Evolutionary conservation across 2,888 invertebrate species (phyloP), one percentile per base, ranked within the genome.

Genomic region (Xiphydria camelus): DNA sequence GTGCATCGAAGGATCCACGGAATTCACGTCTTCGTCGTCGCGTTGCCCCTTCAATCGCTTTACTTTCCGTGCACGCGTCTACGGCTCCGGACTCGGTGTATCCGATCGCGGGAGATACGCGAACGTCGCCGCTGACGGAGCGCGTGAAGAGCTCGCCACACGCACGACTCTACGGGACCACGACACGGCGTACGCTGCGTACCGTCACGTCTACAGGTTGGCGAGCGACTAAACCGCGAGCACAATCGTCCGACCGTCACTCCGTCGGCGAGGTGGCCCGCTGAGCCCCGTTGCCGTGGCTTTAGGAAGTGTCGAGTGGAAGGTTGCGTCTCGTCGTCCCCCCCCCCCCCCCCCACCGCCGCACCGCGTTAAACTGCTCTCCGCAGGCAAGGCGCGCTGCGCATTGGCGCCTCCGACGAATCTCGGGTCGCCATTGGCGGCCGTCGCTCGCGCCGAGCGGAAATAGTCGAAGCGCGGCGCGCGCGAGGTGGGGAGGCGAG

Each of bases 211-310:
- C 51, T 61, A 61, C 64, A 56, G 58, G 62, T 60, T 68, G 60
- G 59, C 64, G 66, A 70, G 65, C 67, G 65, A 72, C 72, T 72
- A 68, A 67, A 54, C 59, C 51, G 42, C 45, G 47, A 46, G 43
- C 41, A 53, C 57, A 23, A 12, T 41, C 23, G n/a, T 29, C 38
- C 50, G 48, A 53, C 55, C 57, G 59, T 56, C 58, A 52, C 57
- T 52, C 45, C 45, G 42, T 37, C 45, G 52, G 56, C 48, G 33
- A 47, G 43, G 9, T 37, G 23, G n/a, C 29, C 29, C 14, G 10
- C 12, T 26, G 4, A 10, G 12, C 33, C n/a, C n/a, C 34, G 34
- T 34, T 34, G 34, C 34, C 34, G 54, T 36, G 49, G 52, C 56
- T 58, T 53, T 59, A 61, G 66, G 64, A 66, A 66, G 61, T 61